Evolutionary conservation across 2,797 vertebrate genomes (phyloP).

Genomic region (Schizothorax lantsangensis): DNA sequence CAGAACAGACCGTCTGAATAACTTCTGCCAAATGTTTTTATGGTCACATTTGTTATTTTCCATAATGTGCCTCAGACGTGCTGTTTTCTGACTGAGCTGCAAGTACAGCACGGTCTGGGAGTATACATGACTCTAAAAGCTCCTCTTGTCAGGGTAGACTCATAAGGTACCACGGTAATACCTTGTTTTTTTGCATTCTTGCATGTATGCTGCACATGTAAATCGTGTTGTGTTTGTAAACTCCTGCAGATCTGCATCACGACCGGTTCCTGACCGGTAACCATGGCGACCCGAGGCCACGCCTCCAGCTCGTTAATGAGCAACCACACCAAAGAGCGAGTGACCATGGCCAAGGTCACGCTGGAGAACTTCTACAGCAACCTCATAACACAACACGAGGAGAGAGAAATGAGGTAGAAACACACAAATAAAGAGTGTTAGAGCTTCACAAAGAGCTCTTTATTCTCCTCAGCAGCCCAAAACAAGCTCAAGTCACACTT

Average conservation of each 20-base stretch:
- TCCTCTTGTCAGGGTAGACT: background rate
- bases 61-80: conserved; percentile 12
- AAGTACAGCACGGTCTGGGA: background rate
- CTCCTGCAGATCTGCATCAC: background rate
- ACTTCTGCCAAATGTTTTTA: conserved; percentile 34
- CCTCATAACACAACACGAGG: conserved; percentile 86
- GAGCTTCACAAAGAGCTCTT: background rate
- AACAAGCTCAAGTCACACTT: background rate
- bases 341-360: conserved; percentile 89
- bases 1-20: conserved; percentile 19
- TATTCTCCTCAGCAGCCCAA: background rate
- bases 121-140: background rate
- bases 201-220: background rate
- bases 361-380: conserved; percentile 92
- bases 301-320: conserved; percentile 87
- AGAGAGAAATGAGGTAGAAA: conserved; percentile 86
- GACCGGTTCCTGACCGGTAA: conserved; percentile 53
- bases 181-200: background rate
- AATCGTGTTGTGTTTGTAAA: conserved; percentile 19
- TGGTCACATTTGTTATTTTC: conserved; percentile 46
- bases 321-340: conserved; percentile 89
- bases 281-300: conserved; percentile 88
- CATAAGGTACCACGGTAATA: background rate
- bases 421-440: background rate
- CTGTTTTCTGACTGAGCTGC: background rate